Evolutionary conservation across 2,113 vertebrate species (phyloP).

Genomic region (Procapra przewalskii): DNA sequence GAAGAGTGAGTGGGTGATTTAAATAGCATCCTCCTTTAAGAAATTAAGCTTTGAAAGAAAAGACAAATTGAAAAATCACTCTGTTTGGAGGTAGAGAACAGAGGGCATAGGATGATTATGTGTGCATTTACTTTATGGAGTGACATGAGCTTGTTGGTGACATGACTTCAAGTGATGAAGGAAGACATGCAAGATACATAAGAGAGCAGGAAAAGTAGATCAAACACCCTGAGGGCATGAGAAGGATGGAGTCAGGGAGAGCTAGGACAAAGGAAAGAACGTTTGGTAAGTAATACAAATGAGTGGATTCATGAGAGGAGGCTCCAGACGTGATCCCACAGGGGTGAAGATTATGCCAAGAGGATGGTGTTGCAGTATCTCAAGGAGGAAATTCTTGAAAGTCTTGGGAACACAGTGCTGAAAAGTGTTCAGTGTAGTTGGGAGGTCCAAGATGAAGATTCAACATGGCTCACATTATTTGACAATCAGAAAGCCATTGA

Average conservation of each 20-base stretch:
- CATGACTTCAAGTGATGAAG: not conserved
- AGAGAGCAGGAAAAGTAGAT: not conserved
- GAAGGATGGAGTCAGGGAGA: not conserved
- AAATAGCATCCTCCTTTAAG: not conserved
- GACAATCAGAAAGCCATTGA: not conserved
- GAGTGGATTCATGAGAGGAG: not conserved
- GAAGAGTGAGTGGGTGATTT: not conserved
- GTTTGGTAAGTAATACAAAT: not conserved
- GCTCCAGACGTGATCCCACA: not conserved
- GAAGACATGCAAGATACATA: not conserved
- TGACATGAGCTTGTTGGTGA: not conserved
- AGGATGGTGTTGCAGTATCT: not conserved
- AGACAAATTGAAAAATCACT: not conserved
- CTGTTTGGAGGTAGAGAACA: not conserved
- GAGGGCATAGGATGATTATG: not conserved
- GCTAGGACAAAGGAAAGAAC: not conserved
- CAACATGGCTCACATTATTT: not conserved
- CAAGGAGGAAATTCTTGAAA: not conserved
- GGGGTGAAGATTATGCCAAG: not conserved
- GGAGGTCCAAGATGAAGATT: not conserved
- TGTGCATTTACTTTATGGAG: not conserved
- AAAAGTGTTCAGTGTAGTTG: not conserved
- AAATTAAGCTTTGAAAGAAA: not conserved
- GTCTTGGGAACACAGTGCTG: not conserved
- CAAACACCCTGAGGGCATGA: not conserved